These are phyloP conservation scores for Sebastes flavidus DNA, from an alignment of 2,797 vertebrate species.

Conservation along the genomic window DNA sequence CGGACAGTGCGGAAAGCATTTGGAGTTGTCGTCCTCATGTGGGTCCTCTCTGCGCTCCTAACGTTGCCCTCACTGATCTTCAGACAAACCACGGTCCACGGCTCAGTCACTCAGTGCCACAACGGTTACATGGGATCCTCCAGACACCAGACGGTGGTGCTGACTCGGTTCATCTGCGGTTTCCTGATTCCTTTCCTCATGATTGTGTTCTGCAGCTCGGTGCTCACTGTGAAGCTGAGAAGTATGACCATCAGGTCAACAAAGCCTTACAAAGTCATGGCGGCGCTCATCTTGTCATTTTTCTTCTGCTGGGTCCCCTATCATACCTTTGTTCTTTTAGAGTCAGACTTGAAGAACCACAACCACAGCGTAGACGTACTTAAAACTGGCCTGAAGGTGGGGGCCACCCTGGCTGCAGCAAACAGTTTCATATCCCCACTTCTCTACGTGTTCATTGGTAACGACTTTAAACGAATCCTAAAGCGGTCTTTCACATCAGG, in stretches of 20 bases:
- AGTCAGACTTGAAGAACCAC: conserved; percentile 65
- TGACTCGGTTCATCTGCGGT: conserved; percentile 83
- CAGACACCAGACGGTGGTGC: conserved; percentile 62
- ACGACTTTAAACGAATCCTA: conserved; percentile 88
- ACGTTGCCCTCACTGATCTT: conserved; percentile 86
- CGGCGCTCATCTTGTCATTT: conserved; percentile 87
- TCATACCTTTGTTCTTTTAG: conserved; percentile 86
- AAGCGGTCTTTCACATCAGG: conserved; percentile 81
- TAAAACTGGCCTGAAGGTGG: conserved; percentile 80
- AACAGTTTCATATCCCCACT: conserved; percentile 92
- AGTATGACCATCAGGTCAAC: conserved; percentile 79
- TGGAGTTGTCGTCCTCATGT: conserved; percentile 74
- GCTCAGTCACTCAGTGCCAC: conserved; percentile 76
- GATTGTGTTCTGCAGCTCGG: conserved; percentile 84
- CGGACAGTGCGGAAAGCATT: conserved; percentile 75
- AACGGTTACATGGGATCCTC: conserved; percentile 72
- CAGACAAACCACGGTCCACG: conserved; percentile 70
- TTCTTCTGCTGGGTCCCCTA: conserved; percentile 93
- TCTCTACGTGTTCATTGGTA: conserved; percentile 91
- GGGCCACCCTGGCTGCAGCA: conserved; percentile 83
- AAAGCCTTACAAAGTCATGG: conserved; percentile 90
- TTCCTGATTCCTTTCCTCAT: conserved; percentile 86
- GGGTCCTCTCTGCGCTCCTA: conserved; percentile 83
- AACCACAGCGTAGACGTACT: conserved; percentile 64
- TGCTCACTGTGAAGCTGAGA: conserved; percentile 83